Evolutionary conservation across 2,888 invertebrate species (phyloP).

Genomic region (Achlya flavicornis): DNA sequence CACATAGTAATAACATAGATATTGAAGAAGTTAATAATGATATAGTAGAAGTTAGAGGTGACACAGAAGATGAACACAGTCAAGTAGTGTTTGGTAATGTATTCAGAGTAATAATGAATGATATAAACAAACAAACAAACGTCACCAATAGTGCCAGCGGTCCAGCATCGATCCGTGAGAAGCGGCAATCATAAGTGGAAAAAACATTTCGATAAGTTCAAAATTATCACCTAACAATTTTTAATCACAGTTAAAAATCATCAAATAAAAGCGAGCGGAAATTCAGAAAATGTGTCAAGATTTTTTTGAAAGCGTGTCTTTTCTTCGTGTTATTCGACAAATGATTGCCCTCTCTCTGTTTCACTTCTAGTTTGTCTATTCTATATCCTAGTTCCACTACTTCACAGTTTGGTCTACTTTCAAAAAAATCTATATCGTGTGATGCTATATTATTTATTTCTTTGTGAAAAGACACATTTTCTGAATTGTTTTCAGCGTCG

Average conservation of each 20-base stretch:
- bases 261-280: slow-evolving; percentile 65
- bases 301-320: slow-evolving; percentile 78
- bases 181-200: slow-evolving; percentile 84
- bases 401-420: slow-evolving; percentile 82
- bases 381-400: slow-evolving; percentile 74
- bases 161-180: slow-evolving; percentile 78
- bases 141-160: slow-evolving; percentile 81
- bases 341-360: slow-evolving; percentile 77
- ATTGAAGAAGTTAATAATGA: slow-evolving; percentile 8
- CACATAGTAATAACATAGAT: no score
- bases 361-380: slow-evolving; percentile 39
- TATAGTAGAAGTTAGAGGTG: slow-evolving; percentile 14
- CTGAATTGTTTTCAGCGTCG: slow-evolving; percentile 83
- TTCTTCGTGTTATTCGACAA: slow-evolving; percentile 63
- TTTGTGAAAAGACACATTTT: slow-evolving; percentile 90
- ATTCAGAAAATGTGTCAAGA: slow-evolving; percentile 90
- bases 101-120: slow-evolving; percentile 30
- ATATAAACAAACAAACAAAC: slow-evolving; percentile 49
- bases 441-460: slow-evolving; percentile 83
- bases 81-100: slow-evolving; percentile 66
- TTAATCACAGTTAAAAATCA: slow-evolving; percentile 44
- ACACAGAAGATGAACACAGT: slow-evolving; percentile 45
- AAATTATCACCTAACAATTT: slow-evolving; percentile 46
- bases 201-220: slow-evolving; percentile 80
- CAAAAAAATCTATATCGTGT: slow-evolving; percentile 85